These are phyloP conservation scores for Pogonomyrmex californicus DNA, from an alignment of 1,140 invertebrate species.

Conservation along the genomic window DNA sequence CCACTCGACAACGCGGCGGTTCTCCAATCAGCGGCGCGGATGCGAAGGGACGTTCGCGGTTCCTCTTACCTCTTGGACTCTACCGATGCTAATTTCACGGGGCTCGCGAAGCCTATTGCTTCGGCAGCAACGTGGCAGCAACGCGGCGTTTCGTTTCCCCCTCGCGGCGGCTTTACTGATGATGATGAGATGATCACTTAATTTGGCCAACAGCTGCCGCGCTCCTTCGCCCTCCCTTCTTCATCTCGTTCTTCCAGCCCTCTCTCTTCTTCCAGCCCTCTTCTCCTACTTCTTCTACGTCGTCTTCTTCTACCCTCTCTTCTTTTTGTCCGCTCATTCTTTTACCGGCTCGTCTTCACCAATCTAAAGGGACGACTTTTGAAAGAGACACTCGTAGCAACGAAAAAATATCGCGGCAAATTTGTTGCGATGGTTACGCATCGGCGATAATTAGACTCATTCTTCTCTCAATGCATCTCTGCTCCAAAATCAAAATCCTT, in stretches of 20 bases:
- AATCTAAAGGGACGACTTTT: slow-evolving; percentile 15
- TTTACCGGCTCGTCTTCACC: slow-evolving; percentile 59
- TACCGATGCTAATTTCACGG: slow-evolving; percentile 78
- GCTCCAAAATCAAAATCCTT: not conserved
- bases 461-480: not conserved
- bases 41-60: slow-evolving; percentile 43
- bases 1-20: slow-evolving; percentile 46
- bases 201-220: slow-evolving; percentile 87
- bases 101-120: slow-evolving; percentile 74
- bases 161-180: slow-evolving; percentile 80
- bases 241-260: slow-evolving; percentile 50
- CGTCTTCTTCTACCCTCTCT: slow-evolving; percentile 21
- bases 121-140: slow-evolving; percentile 70
- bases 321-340: slow-evolving; percentile 28
- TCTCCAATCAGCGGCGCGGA: slow-evolving; percentile 67
- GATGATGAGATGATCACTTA: slow-evolving; percentile 87
- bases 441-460: slow-evolving; percentile 44
- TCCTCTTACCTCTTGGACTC: slow-evolving; percentile 67
- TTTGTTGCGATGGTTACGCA: slow-evolving; percentile 37
- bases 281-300: slow-evolving; percentile 9
- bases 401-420: slow-evolving; percentile 55
- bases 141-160: slow-evolving; percentile 74
- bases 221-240: slow-evolving; percentile 72
- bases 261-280: slow-evolving; percentile 48
- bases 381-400: slow-evolving; percentile 43